Conservation (phyloP, 2,113 vertebrate genomes). For the Rhynchopsitta pachyrhyncha region DNA sequence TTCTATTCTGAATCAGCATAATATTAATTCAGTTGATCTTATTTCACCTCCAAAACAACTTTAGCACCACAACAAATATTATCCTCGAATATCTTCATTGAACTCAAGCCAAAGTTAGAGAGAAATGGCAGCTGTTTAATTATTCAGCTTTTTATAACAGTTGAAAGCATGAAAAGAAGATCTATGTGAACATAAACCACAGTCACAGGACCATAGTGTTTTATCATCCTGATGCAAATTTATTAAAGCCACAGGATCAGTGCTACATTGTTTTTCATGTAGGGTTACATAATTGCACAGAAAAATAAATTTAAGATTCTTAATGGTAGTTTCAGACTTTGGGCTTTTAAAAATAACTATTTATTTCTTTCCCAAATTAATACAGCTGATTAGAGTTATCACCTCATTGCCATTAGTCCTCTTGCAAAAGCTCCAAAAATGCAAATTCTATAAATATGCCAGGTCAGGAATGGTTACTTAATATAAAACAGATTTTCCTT, state of each 20-base stretch:
- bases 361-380: background rate
- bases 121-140: background rate
- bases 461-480: background rate
- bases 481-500: background rate
- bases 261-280: background rate
- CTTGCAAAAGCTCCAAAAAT: background rate
- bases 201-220: background rate
- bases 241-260: background rate
- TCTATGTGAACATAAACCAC: background rate
- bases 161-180: background rate
- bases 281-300: background rate
- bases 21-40: background rate
- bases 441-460: background rate
- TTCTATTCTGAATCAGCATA: background rate
- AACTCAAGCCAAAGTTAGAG: background rate
- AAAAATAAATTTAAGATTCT: background rate
- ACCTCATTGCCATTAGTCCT: background rate
- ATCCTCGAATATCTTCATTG: background rate
- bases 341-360: background rate
- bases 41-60: background rate
- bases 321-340: background rate
- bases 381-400: background rate
- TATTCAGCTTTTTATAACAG: background rate
- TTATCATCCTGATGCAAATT: background rate
- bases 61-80: background rate